Conservation (phyloP, 2,888 invertebrate genomes). For the Reticulitermes lucifugus region DNA sequence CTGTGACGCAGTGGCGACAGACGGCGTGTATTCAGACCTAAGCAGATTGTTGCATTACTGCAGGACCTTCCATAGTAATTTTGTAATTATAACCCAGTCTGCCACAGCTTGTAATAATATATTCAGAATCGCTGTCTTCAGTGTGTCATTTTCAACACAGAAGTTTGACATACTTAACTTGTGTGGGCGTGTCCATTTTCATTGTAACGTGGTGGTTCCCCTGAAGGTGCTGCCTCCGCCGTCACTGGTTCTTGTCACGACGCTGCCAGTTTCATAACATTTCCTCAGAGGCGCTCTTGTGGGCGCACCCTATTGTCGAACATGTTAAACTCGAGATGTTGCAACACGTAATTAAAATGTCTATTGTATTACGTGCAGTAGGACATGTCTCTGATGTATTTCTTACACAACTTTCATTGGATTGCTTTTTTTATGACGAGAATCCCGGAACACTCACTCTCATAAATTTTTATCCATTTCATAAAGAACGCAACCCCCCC, state of each 20-base stretch:
- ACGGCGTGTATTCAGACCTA: too few relatives aligned
- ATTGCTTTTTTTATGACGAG: too few relatives aligned
- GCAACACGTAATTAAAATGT: not conserved
- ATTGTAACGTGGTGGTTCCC: not conserved
- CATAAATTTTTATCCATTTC: too few relatives aligned
- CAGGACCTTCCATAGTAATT: not conserved
- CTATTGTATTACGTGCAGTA: not conserved
- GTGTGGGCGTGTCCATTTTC: not conserved
- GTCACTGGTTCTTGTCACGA: not conserved
- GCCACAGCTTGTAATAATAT: not conserved
- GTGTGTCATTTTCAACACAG: not conserved
- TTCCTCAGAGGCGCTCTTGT: not conserved
- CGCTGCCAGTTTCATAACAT: not conserved
- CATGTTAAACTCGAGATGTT: not conserved
- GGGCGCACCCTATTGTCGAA: not conserved
- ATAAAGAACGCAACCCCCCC: too few relatives aligned
- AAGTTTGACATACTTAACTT: not conserved
- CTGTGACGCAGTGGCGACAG: too few relatives aligned
- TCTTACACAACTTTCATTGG: too few relatives aligned
- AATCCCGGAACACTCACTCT: too few relatives aligned
- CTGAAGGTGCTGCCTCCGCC: not conserved
- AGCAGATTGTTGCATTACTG: not conserved
- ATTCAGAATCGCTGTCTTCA: not conserved
- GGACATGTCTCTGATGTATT: too few relatives aligned
- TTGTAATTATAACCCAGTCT: not conserved